Evolutionary conservation across 2,888 invertebrate genomes (phyloP), one percentile per base, ranked within the genome.

Genomic region (Megamerina dolium): DNA sequence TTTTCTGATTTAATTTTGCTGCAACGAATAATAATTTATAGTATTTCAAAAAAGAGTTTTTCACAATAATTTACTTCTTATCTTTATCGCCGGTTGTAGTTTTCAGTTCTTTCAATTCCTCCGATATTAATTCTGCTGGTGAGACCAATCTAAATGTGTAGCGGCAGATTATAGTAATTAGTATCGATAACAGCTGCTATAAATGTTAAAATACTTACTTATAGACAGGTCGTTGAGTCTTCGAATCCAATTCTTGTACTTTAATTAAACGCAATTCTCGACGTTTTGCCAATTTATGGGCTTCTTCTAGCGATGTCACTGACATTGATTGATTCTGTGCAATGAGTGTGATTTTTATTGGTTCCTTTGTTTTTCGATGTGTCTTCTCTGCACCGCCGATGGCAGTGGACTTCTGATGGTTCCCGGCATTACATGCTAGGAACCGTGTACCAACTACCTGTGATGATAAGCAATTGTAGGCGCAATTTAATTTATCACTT

Each of bases 251-350:
- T 64, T 87, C 83, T 49, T 80, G 66, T 19, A 85, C 67, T 72
- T 83, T 83, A 0, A 85, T 74, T 44, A 89, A 71, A 61, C 82
- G 82, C 48, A 87, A 70, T 38, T 83, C 79, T 52, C 84, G 73
- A 30, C 82, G 75, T 45, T 77, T 74, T 1, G 87, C 82, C 46
- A 88, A 57, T 62, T 76, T 85, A 54, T 81, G 75, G 0, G 87
- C 87, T 55, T 82, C 81, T 50, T 81, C 81, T 19, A 87, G 51
- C 19, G 82, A 78, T 2, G 77, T 76, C 3, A 85, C 74, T 48
- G 72, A 75, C 16, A 82, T 66, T 21, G 75, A 68, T 55, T 80
- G 72, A 61, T 82, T 78, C 23, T 75, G 69, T 27, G 74, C 71
- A 45, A 86, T 72, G 20, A 87, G 66, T 1, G 85, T 85, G 49